phyloP scores from a whole-genome alignment of 2,888 invertebrate species.

The Machimus rusticus region DNA sequence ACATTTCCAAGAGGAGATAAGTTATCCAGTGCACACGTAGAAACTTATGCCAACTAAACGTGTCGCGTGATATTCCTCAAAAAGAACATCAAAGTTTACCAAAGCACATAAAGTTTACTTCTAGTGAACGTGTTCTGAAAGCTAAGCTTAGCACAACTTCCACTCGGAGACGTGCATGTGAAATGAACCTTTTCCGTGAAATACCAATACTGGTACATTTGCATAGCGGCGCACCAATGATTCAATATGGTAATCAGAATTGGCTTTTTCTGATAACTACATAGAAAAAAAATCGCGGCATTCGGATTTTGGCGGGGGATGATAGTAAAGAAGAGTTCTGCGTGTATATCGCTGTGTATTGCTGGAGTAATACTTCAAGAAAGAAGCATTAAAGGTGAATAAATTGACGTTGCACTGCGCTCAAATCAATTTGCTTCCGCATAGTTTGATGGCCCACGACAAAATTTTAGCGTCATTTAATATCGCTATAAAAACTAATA shows the following conservation, averaged over 20 bases:
- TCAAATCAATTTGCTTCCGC: no score
- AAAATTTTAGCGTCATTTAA: no score
- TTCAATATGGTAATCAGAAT: conserved; percentile 18
- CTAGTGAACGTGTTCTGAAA: conserved; percentile 19
- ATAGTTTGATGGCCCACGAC: no score
- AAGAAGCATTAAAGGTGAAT: no score
- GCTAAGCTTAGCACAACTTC: conserved; percentile 8
- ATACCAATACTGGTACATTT: not conserved
- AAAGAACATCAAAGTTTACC: conserved; percentile 29
- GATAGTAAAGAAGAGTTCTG: no score
- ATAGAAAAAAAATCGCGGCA: no score
- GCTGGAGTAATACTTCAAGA: no score
- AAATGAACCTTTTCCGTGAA: conserved; percentile 17
- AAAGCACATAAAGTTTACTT: conserved; percentile 10
- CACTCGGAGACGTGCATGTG: not conserved
- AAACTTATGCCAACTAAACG: conserved; percentile 22
- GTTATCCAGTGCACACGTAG: not conserved
- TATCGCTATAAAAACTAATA: no score
- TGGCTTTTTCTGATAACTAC: not conserved
- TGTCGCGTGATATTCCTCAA: conserved; percentile 13
- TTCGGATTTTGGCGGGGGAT: no score
- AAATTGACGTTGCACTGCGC: no score
- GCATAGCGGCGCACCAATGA: not conserved
- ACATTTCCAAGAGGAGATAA: not conserved
- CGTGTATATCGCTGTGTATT: no score